These are phyloP conservation scores for Papilio aristodemus DNA, from an alignment of 1,140 invertebrate genomes.

Conservation along the genomic window DNA sequence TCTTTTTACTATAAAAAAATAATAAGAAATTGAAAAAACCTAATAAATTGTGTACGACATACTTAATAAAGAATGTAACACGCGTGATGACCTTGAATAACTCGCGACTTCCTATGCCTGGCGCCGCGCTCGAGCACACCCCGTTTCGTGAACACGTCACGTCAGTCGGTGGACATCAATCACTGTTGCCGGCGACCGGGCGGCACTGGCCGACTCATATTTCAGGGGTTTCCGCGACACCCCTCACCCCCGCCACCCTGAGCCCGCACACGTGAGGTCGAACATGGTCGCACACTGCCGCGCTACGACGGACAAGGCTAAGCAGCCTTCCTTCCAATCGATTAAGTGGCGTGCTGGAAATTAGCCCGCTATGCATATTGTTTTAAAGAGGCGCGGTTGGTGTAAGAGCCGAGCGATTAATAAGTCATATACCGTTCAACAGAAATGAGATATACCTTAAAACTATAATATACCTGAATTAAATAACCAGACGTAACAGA, in stretches of 20 bases:
- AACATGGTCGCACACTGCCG: constrained; percentile 37
- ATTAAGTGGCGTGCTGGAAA: constrained; percentile 60
- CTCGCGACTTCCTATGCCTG: constrained; percentile 34
- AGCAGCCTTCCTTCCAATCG: constrained; percentile 64
- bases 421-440: too few species aligned
- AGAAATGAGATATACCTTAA: too few species aligned
- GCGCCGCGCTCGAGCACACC: constrained; percentile 45
- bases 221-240: constrained; percentile 52
- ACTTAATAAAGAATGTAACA: too few species aligned
- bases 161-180: constrained; percentile 77
- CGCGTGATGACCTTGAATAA: background rate
- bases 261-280: constrained; percentile 44
- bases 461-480: too few species aligned
- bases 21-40: too few species aligned
- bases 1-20: too few species aligned
- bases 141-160: constrained; percentile 76
- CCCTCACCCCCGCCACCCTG: constrained; percentile 38
- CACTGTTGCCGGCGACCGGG: constrained; percentile 71
- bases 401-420: background rate
- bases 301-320: constrained; percentile 44
- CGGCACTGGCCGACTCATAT: constrained; percentile 74
- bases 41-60: too few species aligned
- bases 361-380: constrained; percentile 61
- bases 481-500: too few species aligned
- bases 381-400: constrained; percentile 51